Evolutionary conservation across 2,797 vertebrate species (phyloP).

Genomic region (Tarsius wallacei): DNA sequence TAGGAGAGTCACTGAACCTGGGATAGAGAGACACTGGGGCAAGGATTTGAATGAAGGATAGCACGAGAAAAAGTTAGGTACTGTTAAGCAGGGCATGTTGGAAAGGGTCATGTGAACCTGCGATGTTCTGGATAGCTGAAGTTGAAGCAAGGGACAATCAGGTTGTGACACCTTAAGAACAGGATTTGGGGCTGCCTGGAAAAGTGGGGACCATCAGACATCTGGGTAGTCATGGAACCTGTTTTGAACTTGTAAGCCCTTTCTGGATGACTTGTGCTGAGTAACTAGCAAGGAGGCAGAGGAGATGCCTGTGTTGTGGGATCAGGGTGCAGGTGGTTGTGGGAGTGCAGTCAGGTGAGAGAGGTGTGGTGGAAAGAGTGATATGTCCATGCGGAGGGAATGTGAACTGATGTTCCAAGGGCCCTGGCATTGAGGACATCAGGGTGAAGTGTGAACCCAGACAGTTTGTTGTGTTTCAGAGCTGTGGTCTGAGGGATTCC

Average conservation of each 20-base stretch:
- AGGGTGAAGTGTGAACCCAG: neutral
- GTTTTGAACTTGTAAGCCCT: neutral
- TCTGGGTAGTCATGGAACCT: neutral
- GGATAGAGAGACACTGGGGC: neutral
- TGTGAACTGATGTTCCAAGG: neutral
- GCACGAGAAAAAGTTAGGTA: neutral
- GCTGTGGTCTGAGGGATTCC: neutral
- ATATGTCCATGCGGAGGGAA: neutral
- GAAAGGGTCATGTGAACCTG: neutral
- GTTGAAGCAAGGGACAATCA: neutral
- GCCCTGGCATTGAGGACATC: neutral
- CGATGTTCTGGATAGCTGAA: neutral
- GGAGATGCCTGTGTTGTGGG: neutral
- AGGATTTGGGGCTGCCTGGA: neutral
- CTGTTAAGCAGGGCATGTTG: neutral
- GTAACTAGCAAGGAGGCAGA: neutral
- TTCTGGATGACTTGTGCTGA: neutral
- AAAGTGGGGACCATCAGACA: neutral
- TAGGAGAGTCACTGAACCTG: neutral
- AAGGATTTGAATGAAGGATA: neutral
- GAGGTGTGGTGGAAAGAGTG: neutral
- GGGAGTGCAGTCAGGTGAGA: neutral
- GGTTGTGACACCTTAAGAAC: neutral
- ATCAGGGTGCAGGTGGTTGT: neutral
- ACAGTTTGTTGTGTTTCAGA: neutral